Conservation (phyloP, 2,113 vertebrate species). For the Oophaga pumilio region DNA sequence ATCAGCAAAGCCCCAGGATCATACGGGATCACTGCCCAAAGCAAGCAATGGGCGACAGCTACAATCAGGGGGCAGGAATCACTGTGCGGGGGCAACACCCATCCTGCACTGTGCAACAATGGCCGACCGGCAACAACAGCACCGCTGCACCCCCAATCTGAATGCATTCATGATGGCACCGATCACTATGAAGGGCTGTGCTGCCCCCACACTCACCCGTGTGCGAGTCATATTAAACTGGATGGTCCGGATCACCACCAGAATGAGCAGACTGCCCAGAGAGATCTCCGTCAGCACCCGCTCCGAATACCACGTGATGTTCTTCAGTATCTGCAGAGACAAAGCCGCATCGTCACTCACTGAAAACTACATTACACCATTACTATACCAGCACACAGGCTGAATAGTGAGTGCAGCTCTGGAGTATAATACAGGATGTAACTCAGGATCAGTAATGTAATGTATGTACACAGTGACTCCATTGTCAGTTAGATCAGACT, state of each 20-base stretch:
- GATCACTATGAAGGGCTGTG: neutral
- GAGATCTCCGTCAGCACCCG: slow-evolving; percentile 95
- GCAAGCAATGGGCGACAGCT: too few relatives aligned
- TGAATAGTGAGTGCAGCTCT: too few relatives aligned
- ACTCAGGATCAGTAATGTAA: too few relatives aligned
- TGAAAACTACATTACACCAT: neutral
- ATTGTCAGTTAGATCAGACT: too few relatives aligned
- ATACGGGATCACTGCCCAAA: too few relatives aligned
- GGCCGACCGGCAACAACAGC: too few relatives aligned
- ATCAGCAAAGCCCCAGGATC: neutral
- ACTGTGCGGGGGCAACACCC: too few relatives aligned
- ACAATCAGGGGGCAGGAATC: too few relatives aligned
- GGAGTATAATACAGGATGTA: too few relatives aligned
- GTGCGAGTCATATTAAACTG: slow-evolving; percentile 99
- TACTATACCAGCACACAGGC: neutral
- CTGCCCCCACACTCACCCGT: slow-evolving; percentile 77
- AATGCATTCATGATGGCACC: neutral
- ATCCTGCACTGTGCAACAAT: too few relatives aligned
- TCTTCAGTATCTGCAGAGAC: slow-evolving; percentile 84
- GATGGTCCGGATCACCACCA: slow-evolving; percentile 97
- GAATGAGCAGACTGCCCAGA: slow-evolving; percentile 91
- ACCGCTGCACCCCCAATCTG: neutral
- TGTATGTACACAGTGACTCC: too few relatives aligned
- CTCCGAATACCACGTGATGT: slow-evolving; percentile 95
- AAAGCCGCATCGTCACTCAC: neutral